Base-by-base conservation (phyloP, 2,797 vertebrate genomes). In the Knipowitschia caucasica region DNA sequence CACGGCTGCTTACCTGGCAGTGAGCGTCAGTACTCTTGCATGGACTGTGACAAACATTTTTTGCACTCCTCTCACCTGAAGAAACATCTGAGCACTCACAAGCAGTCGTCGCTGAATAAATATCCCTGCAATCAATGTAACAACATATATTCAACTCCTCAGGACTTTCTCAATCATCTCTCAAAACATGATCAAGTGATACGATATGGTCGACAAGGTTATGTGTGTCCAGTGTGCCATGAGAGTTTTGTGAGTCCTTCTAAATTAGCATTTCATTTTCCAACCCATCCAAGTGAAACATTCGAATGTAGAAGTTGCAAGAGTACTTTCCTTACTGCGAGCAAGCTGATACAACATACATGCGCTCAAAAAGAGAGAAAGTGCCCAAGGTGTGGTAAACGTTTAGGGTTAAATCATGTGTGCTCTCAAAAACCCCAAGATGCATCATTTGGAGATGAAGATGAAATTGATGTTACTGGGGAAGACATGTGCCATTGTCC, bases 31-130 rank as follows among this genome's bases (percentile, higher is more conserved):
- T 90, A 88, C 55, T 71, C 80, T 0, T 92, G 91, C 56, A 60
- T 53, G 5, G 85, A 86, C 46, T 92, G 91, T 27, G 27, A 89
- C 67, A 86, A 87, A 64, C 74, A 91, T 73, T 92, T 91, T 64
- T 65, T 89, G 30, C 86, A 89, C 58, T 73, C 76, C 8, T 89
- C 91, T 55, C 90, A 92, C 53, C 69, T 92, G 52, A 87, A 88
- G 67, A 90, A 89, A 62, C 91, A 92, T 78, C 73, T 65, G 49
- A 69, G 65, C 11, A 82, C 69, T 18, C 86, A 90, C 76, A 78
- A 80, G 0, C 17, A 50, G 7, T 62, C 33, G 43, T 44, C 75
- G 11, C 49, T 34, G 7, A 33, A 43, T 20, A 54, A 75, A 59
- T 90, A 89, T 73, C 60, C 55, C 25, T 92, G 91, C 44, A 82